Evolutionary conservation across 2,888 invertebrate genomes (phyloP).

Genomic region (Agonopterix alstromeriana): DNA sequence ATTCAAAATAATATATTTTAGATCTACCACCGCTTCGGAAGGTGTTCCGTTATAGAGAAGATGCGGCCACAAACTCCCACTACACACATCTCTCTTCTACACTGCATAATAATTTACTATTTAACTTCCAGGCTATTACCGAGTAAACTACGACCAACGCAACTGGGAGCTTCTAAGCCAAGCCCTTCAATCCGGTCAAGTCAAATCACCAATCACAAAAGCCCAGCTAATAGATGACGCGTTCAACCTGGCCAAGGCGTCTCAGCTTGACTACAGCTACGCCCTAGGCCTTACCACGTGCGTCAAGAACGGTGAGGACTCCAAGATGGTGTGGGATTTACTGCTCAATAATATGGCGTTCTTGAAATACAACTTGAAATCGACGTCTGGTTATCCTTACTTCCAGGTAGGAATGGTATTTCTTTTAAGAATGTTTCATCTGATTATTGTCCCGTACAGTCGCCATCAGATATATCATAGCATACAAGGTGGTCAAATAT

Average conservation of each 20-base stretch:
- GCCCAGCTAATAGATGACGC: slow-evolving; percentile 86
- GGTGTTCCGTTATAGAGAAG: no score
- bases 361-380: slow-evolving; percentile 60
- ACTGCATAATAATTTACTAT: no score
- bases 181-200: slow-evolving; percentile 65
- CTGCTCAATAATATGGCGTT: slow-evolving; percentile 75
- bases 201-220: slow-evolving; percentile 77
- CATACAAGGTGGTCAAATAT: no score
- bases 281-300: slow-evolving; percentile 80
- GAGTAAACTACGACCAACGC: slow-evolving; percentile 77
- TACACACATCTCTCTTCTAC: no score
- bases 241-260: slow-evolving; percentile 79
- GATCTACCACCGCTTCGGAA: no score
- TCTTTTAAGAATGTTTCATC: no score
- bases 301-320: slow-evolving; percentile 74
- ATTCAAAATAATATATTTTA: no score
- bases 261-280: slow-evolving; percentile 73
- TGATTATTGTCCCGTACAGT: no score
- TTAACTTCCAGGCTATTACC: slow-evolving; percentile 63
- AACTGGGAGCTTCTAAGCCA: slow-evolving; percentile 75
- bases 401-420: slow-evolving; percentile 50
- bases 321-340: slow-evolving; percentile 82
- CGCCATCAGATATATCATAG: no score
- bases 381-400: slow-evolving; percentile 67
- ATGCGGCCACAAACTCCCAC: no score